Conservation (phyloP, 2,888 invertebrate genomes). For the Epistrophe eligans region DNA sequence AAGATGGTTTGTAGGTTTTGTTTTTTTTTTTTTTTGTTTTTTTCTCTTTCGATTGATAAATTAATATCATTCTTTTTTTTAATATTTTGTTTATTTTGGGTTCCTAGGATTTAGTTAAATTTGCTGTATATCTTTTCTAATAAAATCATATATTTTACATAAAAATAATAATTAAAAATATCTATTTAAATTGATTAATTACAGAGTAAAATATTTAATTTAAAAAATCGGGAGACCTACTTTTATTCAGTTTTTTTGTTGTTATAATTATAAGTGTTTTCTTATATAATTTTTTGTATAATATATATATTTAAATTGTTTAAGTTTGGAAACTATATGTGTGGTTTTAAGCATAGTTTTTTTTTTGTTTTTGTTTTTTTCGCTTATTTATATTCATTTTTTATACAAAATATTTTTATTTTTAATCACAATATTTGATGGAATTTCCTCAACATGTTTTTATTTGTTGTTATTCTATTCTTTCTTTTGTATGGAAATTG, state of each 20-base stretch:
- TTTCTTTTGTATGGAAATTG: slow-evolving; percentile 64
- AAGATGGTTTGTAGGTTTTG: slow-evolving; percentile 62
- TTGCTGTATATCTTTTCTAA: slow-evolving; percentile 41
- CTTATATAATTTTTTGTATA: slow-evolving; percentile 52
- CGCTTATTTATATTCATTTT: slow-evolving; percentile 62
- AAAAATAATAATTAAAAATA: slow-evolving; percentile 60
- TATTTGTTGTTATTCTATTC: slow-evolving; percentile 41
- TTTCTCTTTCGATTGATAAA: slow-evolving; percentile 64
- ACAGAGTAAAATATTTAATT: slow-evolving; percentile 60
- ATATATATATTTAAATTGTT: slow-evolving; percentile 65
- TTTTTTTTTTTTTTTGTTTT: slow-evolving; percentile 41
- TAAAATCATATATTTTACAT: slow-evolving; percentile 71
- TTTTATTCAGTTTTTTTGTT: slow-evolving; percentile 36
- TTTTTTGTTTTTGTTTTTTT: slow-evolving; percentile 42
- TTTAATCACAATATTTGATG: slow-evolving; percentile 76
- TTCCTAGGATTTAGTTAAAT: slow-evolving; percentile 61
- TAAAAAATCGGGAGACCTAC: slow-evolving; percentile 66
- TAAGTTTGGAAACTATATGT: slow-evolving; percentile 72
- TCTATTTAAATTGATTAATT: slow-evolving; percentile 64
- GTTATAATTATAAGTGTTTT: slow-evolving; percentile 23
- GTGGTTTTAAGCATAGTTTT: slow-evolving; percentile 58
- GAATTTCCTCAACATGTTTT: slow-evolving; percentile 73
- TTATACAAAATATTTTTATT: slow-evolving; percentile 72
- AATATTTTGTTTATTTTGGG: slow-evolving; percentile 59
- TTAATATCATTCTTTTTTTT: slow-evolving; percentile 35